Evolutionary conservation across 2,888 invertebrate genomes (phyloP).

Genomic region (Chaetogeoica ovagalla): DNA sequence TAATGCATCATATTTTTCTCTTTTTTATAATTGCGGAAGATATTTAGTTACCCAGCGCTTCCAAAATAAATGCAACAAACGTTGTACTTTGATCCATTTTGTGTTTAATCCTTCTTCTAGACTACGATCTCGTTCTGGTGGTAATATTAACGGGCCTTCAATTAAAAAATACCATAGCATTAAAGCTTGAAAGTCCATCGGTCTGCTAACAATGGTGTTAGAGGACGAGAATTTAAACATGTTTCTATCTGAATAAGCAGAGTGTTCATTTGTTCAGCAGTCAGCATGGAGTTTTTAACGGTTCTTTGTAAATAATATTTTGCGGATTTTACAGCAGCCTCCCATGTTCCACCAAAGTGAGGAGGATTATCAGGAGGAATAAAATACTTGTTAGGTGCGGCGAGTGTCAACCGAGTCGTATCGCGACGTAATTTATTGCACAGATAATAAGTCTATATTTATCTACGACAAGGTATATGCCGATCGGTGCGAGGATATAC

Average conservation of each 20-base stretch:
- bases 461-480: too few relatives aligned
- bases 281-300: background rate
- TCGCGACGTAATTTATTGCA: too few relatives aligned
- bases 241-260: slow-evolving; percentile 25
- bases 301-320: slow-evolving; percentile 55
- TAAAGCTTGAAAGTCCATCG: slow-evolving; percentile 3
- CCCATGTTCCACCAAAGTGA: slow-evolving; percentile 56
- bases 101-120: too few relatives aligned
- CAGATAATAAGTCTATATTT: too few relatives aligned
- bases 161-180: slow-evolving; percentile 54
- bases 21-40: too few relatives aligned
- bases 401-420: too few relatives aligned
- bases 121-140: background rate
- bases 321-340: slow-evolving; percentile 55
- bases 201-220: background rate
- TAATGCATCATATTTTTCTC: too few relatives aligned
- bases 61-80: too few relatives aligned
- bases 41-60: too few relatives aligned
- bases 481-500: too few relatives aligned
- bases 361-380: slow-evolving; percentile 55
- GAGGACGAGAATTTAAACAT: slow-evolving; percentile 44
- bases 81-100: too few relatives aligned
- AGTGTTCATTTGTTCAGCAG: slow-evolving; percentile 26
- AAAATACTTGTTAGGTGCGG: too few relatives aligned
- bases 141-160: slow-evolving; percentile 1